Evolutionary conservation across 2,888 invertebrate species (phyloP).

Genomic region (Pedicia rivosa): DNA sequence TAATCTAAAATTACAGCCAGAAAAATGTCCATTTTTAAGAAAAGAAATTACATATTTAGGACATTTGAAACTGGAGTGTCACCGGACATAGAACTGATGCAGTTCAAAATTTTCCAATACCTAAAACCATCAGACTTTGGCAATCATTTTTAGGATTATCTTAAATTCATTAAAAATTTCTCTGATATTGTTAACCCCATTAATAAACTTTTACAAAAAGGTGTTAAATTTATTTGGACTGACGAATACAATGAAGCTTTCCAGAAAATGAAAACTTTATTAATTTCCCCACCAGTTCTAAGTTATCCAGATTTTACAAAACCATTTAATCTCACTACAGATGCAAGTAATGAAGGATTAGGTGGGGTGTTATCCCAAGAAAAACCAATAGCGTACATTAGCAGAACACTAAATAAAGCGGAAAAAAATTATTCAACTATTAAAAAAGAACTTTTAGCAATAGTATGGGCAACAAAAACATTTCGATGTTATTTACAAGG

Average conservation of each 20-base stretch:
- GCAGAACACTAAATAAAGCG: constrained; percentile 18
- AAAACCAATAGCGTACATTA: constrained; percentile 16
- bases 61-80: too few species aligned
- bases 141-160: constrained; percentile 8
- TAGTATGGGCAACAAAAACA: constrained; percentile 17
- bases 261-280: not conserved
- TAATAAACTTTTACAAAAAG: not conserved
- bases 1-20: too few species aligned
- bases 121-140: not conserved
- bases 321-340: not conserved
- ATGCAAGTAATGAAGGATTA: not conserved
- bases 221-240: not conserved
- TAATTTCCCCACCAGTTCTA: not conserved
- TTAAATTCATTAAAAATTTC: constrained; percentile 7
- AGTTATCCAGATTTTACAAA: too few species aligned
- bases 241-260: not conserved
- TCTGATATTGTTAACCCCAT: constrained; percentile 5
- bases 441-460: constrained; percentile 16
- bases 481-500: constrained; percentile 25
- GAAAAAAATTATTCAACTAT: constrained; percentile 23
- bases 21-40: too few species aligned
- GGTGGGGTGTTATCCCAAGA: not conserved
- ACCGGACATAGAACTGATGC: too few species aligned
- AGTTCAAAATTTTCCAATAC: constrained; percentile 1
- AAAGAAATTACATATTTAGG: too few species aligned